Evolutionary conservation across 1,140 invertebrate species (phyloP).

Genomic region (Cotesia glomerata): DNA sequence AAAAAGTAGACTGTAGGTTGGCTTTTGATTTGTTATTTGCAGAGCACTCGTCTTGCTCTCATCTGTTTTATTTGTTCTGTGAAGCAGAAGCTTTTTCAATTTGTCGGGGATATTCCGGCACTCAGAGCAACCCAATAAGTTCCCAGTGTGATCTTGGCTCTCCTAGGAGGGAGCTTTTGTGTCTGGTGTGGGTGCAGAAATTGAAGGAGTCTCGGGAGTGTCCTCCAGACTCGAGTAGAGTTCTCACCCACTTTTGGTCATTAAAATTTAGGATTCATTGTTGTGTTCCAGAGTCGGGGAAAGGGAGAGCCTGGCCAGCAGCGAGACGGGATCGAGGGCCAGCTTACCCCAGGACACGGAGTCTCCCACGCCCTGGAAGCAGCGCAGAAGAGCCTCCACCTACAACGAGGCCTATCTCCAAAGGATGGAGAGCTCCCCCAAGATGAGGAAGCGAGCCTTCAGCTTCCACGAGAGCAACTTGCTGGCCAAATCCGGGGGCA

Average conservation of each 20-base stretch:
- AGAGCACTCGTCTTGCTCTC: neutral
- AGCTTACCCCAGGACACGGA: constrained; percentile 37
- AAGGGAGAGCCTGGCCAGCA: constrained; percentile 46
- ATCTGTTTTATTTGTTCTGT: neutral
- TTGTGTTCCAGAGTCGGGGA: constrained; percentile 41
- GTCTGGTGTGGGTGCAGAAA: neutral
- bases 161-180: neutral
- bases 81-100: constrained; percentile 24
- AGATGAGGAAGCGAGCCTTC: constrained; percentile 57
- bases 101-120: constrained; percentile 20
- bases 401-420: constrained; percentile 61
- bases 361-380: constrained; percentile 43
- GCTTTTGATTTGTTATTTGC: neutral
- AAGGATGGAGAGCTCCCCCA: constrained; percentile 50
- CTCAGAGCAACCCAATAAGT: constrained; percentile 13
- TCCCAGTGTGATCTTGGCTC: neutral
- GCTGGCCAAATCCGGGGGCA: constrained; percentile 23
- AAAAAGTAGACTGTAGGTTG: too few relatives aligned
- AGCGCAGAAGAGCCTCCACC: constrained; percentile 63
- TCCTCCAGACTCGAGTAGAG: too few relatives aligned
- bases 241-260: too few relatives aligned
- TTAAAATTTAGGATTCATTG: too few relatives aligned
- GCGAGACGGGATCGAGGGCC: constrained; percentile 44
- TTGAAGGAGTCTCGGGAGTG: too few relatives aligned
- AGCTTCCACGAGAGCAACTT: constrained; percentile 61